These are phyloP conservation scores for Galerucella calmariensis DNA, from an alignment of 2,888 invertebrate species.

Conservation along the genomic window DNA sequence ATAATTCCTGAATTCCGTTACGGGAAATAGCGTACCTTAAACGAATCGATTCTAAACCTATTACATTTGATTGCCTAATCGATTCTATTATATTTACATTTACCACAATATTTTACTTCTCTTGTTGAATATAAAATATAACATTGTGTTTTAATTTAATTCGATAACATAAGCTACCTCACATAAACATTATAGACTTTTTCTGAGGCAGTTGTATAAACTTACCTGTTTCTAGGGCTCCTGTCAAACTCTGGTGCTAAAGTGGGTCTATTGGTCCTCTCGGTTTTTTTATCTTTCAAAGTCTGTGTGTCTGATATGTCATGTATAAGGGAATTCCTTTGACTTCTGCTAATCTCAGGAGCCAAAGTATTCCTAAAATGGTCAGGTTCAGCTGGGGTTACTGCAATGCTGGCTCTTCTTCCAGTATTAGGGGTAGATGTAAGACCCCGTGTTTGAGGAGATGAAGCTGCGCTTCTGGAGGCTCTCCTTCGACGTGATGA, in stretches of 20 bases:
- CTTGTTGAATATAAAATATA: neutral
- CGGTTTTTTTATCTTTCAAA: constrained; percentile 57
- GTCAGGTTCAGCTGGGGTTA: constrained; percentile 50
- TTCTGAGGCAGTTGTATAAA: neutral
- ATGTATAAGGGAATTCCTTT: constrained; percentile 63
- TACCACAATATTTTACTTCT: neutral
- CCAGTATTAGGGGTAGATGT: constrained; percentile 62
- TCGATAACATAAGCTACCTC: neutral
- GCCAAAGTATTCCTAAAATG: constrained; percentile 54
- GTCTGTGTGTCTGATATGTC: constrained; percentile 64
- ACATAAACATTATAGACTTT: neutral
- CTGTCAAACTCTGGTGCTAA: constrained; percentile 68
- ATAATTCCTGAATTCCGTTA: neutral
- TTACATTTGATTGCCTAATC: constrained; percentile 17
- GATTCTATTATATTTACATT: constrained; percentile 6
- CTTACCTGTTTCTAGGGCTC: constrained; percentile 63
- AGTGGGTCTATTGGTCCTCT: constrained; percentile 69
- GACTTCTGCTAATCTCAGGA: constrained; percentile 65
- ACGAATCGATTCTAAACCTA: constrained; percentile 4
- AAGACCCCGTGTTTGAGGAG: constrained; percentile 71
- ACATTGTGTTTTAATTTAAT: neutral
- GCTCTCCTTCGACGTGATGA: constrained; percentile 76
- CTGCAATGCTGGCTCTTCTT: constrained; percentile 63
- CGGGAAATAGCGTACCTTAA: neutral
- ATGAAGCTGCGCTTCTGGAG: constrained; percentile 74